Base-by-base conservation (phyloP, 2,113 vertebrate genomes). In the Actenoides lindsayi region DNA sequence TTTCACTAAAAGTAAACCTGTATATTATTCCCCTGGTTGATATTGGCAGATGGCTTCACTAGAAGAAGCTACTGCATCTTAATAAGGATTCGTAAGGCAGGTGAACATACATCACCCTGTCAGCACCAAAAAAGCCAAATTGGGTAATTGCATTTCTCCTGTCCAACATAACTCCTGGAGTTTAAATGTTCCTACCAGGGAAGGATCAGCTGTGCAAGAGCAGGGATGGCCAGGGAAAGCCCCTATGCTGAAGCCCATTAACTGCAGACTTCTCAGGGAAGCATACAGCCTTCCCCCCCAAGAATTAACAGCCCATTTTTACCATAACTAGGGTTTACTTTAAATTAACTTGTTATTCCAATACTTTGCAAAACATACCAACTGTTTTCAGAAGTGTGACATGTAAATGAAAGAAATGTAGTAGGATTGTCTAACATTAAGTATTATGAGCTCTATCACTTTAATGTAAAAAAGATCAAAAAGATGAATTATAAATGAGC, bases 391-490 rank as follows among this genome's bases (percentile, higher is more conserved):
- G 69, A 33, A 71, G 59, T 67, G 46, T 28, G n/a, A 27, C 6
- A 31, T 1, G 4, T 41, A 73, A 81, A 37, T 68, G 87, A 68
- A 41, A 90, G 63, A 62, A 69, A 69, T 28, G 50, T 64, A 25
- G 44, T 5, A 87, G n/a, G 57, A 31, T 57, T 84, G 62, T 28
- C 83, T 50, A n/a, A 85, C 50, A 48, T 71, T 28, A 78, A 89
- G 50, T 41, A 18, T 54, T 62, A 79, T 0, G 14, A 91, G 31
- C 28, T 87, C 35, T 62, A 56, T 42, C 76, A 50, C 71, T 87
- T 83, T 54, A 88, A 86, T 62, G 50, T n/a, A 88, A 79, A 85
- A 90, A 88, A 79, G 70, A 94, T 82, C 53, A 90, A 57, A 87
- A 89, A 77, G 33, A 91, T 93, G 16, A 96, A 91, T 91, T 91